Evolutionary conservation across 2,888 invertebrate species (phyloP).

Genomic region (Lasius platythorax): DNA sequence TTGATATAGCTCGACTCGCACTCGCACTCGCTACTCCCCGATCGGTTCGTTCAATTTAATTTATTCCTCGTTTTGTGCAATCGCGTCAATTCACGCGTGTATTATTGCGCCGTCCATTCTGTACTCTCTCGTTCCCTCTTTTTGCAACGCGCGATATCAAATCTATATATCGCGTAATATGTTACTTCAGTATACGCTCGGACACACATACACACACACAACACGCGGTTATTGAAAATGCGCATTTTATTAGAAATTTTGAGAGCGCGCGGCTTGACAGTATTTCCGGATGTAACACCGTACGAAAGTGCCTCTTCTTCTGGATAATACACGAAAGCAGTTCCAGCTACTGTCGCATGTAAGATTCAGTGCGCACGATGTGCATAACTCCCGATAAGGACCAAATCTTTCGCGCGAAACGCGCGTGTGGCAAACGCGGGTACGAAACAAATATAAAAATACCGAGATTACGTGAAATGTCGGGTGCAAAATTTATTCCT

Average conservation of each 20-base stretch:
- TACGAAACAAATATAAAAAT: background rate
- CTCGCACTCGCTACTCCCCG: constrained; percentile 11
- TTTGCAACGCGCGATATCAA: background rate
- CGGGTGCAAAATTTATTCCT: background rate
- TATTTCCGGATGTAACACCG: background rate
- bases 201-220: too few relatives aligned
- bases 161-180: background rate
- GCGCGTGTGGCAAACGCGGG: background rate
- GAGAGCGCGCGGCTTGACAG: background rate
- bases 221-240: background rate
- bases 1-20: constrained; percentile 57
- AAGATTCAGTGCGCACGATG: constrained; percentile 16
- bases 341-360: constrained; percentile 10
- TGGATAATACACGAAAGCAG: constrained; percentile 30
- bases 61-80: background rate
- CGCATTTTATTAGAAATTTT: constrained; percentile 16
- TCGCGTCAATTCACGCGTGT: background rate
- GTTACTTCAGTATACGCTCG: background rate
- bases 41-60: constrained; percentile 7
- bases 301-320: constrained; percentile 1
- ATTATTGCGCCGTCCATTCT: background rate
- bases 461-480: constrained; percentile 7
- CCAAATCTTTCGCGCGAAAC: background rate
- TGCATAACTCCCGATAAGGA: constrained; percentile 26
- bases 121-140: background rate